Base-by-base conservation (phyloP, 92 coral and sea anemone species). In the Epizoanthus ramosus region DNA sequence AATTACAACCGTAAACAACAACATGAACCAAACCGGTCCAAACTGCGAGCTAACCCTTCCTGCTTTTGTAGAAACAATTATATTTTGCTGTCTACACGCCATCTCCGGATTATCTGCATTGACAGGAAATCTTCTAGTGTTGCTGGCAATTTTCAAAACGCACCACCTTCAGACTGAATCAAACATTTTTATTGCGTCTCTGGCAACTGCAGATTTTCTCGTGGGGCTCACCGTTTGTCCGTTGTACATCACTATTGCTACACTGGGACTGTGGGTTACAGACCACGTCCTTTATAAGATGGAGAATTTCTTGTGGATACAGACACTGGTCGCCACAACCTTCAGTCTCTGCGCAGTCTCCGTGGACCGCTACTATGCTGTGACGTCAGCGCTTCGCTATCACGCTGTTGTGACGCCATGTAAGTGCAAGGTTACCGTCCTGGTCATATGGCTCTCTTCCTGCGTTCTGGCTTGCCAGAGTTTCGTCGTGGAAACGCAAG, bases 341-440 rank as follows among this genome's bases (percentile, higher is more conserved):
- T 35, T 35, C 39, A 35, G 39, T 35, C 39, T 35, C 39, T 35
- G n/a, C n/a, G n/a, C n/a, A n/a, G n/a, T n/a, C n/a, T n/a, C n/a
- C n/a, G n/a, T n/a, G n/a, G n/a, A n/a, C 39, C 39, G 39, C 39
- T 35, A 35, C 39, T 35, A 35, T 35, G 39, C 39, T 35, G 39
- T 35, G 39, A 35, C 39, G 39, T 35, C 39, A 35, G 39, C 39
- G 39, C 39, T 35, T 35, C 39, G 39, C 39, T 35, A 35, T 37
- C 43, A 37, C 43, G 43, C 64, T 16, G 64, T 58, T 58, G 64
- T 58, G 64, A 58, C 64, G 64, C 64, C 64, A 58, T 58, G 17
- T 17, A 58, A 58, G 64, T 58, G 64, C 64, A 58, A 58, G 64
- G 64, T 58, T 58, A 58, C 64, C 64, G 64, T 58, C 23, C 64